Percentiles rank a stretch among this genome's conserved stretches.
phyloP scores from a whole-genome alignment of 2,797 vertebrate species.

The Smutsia gigantea region DNA sequence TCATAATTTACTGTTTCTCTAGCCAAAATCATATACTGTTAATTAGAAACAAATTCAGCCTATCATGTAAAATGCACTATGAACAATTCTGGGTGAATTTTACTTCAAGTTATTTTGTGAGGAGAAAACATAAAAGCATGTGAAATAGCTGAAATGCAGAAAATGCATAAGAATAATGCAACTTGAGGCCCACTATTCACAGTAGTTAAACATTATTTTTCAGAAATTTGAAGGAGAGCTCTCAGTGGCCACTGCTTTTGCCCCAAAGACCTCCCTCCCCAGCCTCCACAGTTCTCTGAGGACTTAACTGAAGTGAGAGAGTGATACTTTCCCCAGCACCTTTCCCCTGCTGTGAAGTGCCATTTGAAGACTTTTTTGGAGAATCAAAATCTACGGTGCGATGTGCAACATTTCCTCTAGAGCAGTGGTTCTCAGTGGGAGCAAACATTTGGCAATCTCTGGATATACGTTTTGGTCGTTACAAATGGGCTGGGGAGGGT shows the following conservation, averaged over 20 bases:
- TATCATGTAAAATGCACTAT: neutral
- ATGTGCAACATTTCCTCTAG: neutral
- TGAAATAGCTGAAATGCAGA: constrained; percentile 22
- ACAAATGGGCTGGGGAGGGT: neutral
- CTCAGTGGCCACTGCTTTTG: neutral
- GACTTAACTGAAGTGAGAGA: neutral
- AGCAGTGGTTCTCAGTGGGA: neutral
- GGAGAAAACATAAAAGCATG: constrained; percentile 1
- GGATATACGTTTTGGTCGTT: neutral
- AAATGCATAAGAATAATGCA: neutral
- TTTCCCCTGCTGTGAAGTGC: neutral
- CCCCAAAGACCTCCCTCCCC: neutral
- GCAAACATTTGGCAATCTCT: neutral
- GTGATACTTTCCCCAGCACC: neutral
- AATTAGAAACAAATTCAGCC: constrained; percentile 35
- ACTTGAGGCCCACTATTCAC: neutral
- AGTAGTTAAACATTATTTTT: neutral
- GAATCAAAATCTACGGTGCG: neutral
- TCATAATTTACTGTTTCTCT: neutral
- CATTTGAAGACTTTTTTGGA: neutral
- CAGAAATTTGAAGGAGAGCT: neutral
- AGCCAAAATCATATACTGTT: neutral
- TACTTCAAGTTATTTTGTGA: constrained; percentile 42
- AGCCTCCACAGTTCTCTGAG: neutral
- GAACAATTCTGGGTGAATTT: constrained; percentile 48